Percentiles rank a stretch among this genome's conserved stretches.
These are phyloP conservation scores for Macquaria australasica DNA, from an alignment of 2,113 vertebrate species.

Conservation along the genomic window DNA sequence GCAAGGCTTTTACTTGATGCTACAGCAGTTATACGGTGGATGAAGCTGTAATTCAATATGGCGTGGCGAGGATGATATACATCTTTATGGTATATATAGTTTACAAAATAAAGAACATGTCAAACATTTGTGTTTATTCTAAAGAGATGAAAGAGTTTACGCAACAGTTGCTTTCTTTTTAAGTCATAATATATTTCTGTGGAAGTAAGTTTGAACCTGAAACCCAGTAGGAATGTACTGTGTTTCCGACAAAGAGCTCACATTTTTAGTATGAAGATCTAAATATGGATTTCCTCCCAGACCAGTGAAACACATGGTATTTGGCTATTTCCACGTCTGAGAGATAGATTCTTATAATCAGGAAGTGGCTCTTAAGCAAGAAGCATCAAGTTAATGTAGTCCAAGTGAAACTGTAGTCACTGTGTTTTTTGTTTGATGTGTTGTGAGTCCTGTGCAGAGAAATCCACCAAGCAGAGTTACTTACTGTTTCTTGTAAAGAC, in stretches of 20 bases:
- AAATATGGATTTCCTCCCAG: slow-evolving; percentile 59
- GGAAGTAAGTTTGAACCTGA: slow-evolving; percentile 24
- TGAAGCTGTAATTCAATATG: neutral
- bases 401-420: neutral
- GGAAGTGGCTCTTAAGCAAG: slow-evolving; percentile 70
- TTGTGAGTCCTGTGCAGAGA: neutral
- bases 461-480: neutral
- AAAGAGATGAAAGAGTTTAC: neutral
- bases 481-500: neutral
- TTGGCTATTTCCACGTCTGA: slow-evolving; percentile 59
- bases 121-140: neutral
- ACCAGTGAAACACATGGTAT: slow-evolving; percentile 39
- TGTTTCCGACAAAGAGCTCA: slow-evolving; percentile 19
- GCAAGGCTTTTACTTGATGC: slow-evolving; percentile 16
- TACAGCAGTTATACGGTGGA: neutral
- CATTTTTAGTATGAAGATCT: slow-evolving; percentile 27
- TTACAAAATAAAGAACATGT: neutral
- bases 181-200: neutral
- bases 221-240: neutral
- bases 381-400: slow-evolving; percentile 16
- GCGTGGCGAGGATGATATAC: neutral
- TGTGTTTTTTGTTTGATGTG: neutral
- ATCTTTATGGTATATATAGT: neutral
- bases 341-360: slow-evolving; percentile 56
- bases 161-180: neutral